Evolutionary conservation across 2,113 vertebrate species (phyloP).

Genomic region (Calidris pygmaea): DNA sequence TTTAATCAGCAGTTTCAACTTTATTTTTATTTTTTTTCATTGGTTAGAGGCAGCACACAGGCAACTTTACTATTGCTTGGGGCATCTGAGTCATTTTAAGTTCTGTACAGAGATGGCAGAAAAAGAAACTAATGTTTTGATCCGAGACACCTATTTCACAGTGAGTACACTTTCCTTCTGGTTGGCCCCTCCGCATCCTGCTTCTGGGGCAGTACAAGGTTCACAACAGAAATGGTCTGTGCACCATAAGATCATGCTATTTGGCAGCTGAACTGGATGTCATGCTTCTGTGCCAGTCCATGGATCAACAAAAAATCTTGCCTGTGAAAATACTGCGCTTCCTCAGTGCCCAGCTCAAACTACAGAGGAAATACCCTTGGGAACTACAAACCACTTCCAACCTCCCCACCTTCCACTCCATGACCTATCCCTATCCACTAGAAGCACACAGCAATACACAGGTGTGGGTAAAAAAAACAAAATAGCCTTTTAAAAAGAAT

Average conservation of each 20-base stretch:
- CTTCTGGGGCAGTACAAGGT: not conserved
- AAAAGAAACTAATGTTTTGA: not conserved
- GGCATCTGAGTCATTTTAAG: not conserved
- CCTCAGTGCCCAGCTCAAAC: not conserved
- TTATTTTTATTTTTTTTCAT: not conserved
- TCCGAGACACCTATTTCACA: not conserved
- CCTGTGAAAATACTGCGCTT: not conserved
- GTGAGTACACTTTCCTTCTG: not conserved
- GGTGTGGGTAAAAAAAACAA: not conserved
- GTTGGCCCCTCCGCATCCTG: not conserved
- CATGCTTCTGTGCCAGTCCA: not conserved
- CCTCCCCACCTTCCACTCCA: not conserved
- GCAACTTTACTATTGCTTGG: not conserved
- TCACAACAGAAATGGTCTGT: not conserved
- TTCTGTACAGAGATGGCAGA: not conserved
- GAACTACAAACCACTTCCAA: not conserved
- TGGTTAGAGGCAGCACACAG: not conserved
- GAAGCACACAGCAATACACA: not conserved
- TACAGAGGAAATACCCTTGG: not conserved
- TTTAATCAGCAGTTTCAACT: constrained; percentile 13
- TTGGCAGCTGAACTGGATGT: not conserved
- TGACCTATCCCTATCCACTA: not conserved
- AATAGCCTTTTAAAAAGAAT: not conserved
- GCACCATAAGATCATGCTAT: not conserved
- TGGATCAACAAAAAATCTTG: not conserved